Conservation (phyloP, 2,113 vertebrate genomes). For the Sylvicapra grimmia region DNA sequence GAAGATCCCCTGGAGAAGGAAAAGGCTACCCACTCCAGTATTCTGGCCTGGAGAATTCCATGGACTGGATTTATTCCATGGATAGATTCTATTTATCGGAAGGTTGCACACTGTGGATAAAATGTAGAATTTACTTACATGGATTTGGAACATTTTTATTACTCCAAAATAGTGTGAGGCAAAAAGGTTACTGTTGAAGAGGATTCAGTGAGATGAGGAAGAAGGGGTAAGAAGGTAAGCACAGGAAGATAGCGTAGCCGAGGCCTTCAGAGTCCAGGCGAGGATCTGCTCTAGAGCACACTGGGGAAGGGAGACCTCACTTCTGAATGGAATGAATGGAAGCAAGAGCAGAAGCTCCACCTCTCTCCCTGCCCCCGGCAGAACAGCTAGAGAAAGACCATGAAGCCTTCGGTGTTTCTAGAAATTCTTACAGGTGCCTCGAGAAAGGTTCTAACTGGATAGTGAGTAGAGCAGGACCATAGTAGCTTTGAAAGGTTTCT, state of each 20-base stretch:
- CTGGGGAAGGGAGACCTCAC: not conserved
- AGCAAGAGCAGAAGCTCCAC: not conserved
- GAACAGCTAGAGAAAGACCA: not conserved
- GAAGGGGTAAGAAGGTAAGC: not conserved
- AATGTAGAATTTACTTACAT: not conserved
- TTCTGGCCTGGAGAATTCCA: not conserved
- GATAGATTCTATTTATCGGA: not conserved
- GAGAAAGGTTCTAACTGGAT: not conserved
- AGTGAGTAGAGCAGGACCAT: not conserved
- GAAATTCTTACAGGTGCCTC: not conserved
- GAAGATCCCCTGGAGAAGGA: not conserved
- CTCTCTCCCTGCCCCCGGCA: accelerated
- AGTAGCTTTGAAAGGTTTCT: not conserved
- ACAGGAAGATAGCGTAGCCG: not conserved
- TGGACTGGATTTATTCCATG: not conserved
- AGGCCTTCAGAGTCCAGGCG: not conserved
- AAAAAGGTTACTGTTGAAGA: not conserved
- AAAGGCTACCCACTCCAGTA: not conserved
- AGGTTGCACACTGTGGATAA: not conserved
- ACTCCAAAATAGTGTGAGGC: not conserved
- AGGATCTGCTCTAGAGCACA: not conserved
- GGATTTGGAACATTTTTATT: not conserved
- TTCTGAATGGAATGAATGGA: not conserved
- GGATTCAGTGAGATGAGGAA: not conserved
- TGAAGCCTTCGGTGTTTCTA: not conserved